These are phyloP conservation scores for Campoplex nolae DNA, from an alignment of 2,888 invertebrate species.

Conservation along the genomic window DNA sequence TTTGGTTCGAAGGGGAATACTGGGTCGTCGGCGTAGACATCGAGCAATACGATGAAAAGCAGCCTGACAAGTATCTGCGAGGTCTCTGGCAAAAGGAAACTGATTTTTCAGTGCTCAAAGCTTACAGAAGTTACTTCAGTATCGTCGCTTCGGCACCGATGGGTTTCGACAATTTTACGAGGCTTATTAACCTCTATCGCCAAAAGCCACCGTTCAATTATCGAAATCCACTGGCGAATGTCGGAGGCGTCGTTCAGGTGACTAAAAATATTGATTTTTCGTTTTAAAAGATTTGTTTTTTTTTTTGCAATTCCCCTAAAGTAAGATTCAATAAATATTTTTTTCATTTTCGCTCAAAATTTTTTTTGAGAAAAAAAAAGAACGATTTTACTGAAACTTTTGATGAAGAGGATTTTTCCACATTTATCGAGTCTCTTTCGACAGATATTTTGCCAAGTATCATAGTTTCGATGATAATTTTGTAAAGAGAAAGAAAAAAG, in stretches of 20 bases:
- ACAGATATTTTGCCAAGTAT: no score
- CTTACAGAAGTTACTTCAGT: slow-evolving; percentile 93
- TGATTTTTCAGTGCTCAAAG: slow-evolving; percentile 87
- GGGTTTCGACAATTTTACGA: slow-evolving; percentile 90
- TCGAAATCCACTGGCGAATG: slow-evolving; percentile 90
- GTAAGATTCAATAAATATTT: no score
- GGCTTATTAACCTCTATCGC: slow-evolving; percentile 92
- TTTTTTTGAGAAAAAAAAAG: no score
- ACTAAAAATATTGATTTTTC: slow-evolving; percentile 65
- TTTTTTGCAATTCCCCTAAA: no score
- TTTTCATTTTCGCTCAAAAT: no score
- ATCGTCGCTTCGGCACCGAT: slow-evolving; percentile 92
- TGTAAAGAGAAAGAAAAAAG: no score
- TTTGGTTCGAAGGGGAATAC: slow-evolving; percentile 91
- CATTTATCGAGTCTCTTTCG: background rate
- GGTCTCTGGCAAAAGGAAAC: slow-evolving; percentile 88
- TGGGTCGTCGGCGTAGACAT: slow-evolving; percentile 97
- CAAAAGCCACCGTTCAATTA: slow-evolving; percentile 95
- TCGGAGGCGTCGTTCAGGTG: slow-evolving; percentile 87
- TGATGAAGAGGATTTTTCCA: background rate
- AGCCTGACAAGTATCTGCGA: slow-evolving; percentile 92
- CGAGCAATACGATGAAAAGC: slow-evolving; percentile 92
- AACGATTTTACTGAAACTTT: no score
- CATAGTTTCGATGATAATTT: no score
- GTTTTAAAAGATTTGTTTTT: no score